phyloP scores from a whole-genome alignment of 2,113 vertebrate species.

The Grus americana region DNA sequence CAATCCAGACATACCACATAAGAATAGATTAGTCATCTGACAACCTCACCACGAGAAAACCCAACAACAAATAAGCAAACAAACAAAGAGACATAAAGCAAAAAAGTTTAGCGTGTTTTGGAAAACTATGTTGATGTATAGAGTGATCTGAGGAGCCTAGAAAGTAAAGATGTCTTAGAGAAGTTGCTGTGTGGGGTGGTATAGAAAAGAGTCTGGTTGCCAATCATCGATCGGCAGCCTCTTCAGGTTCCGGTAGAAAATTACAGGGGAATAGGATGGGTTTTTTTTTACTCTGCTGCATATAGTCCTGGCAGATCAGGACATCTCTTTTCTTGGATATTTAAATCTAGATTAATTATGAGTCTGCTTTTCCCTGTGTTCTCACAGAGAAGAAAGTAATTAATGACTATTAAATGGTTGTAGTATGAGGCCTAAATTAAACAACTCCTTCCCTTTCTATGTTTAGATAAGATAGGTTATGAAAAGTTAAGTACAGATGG shows the following conservation, averaged over 20 bases:
- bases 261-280: neutral
- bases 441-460: conserved; percentile 14
- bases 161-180: neutral
- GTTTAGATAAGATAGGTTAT: conserved; percentile 54
- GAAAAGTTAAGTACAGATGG: conserved; percentile 43
- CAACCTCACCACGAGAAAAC: neutral
- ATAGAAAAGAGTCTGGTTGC: neutral
- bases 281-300: neutral
- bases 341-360: conserved; percentile 25
- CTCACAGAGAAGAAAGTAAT: conserved; percentile 26
- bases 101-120: neutral
- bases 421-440: conserved; percentile 20
- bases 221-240: neutral
- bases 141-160: neutral
- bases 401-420: conserved; percentile 34
- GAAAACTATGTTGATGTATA: neutral
- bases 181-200: neutral
- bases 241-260: neutral
- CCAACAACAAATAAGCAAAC: neutral
- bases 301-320: neutral
- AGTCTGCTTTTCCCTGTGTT: neutral
- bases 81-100: neutral
- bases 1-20: neutral
- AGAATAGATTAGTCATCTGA: neutral
- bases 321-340: neutral